Percentiles rank a stretch among this genome's conserved stretches.
These are phyloP conservation scores for Herpetotheres cachinnans DNA, from an alignment of 2,113 vertebrate species.

Conservation along the genomic window DNA sequence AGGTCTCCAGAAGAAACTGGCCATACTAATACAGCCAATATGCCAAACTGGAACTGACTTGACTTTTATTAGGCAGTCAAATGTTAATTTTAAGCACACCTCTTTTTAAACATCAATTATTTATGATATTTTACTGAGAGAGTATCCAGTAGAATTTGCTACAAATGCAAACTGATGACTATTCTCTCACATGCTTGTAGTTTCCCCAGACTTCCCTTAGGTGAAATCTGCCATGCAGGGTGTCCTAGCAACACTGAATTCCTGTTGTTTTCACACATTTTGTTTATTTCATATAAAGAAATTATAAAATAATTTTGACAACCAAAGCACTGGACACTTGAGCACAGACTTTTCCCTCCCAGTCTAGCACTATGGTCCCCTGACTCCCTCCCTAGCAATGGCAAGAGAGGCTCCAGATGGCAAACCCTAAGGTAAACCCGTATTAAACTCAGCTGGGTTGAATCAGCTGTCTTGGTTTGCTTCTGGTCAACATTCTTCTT, in stretches of 20 bases:
- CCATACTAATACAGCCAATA: not conserved
- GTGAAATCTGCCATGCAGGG: not conserved
- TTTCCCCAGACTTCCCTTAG: not conserved
- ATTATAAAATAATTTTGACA: not conserved
- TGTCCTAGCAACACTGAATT: not conserved
- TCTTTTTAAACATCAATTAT: not conserved
- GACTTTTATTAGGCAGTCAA: not conserved
- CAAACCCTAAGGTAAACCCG: not conserved
- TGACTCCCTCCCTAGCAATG: not conserved
- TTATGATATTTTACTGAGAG: not conserved
- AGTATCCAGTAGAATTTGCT: not conserved
- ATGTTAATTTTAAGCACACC: not conserved
- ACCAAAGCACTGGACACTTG: not conserved
- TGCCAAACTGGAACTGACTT: not conserved
- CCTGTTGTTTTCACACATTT: not conserved
- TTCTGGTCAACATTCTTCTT: not conserved
- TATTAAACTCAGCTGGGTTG: not conserved
- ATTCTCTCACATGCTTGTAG: not conserved
- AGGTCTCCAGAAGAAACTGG: not conserved
- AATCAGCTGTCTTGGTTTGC: not conserved
- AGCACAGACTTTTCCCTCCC: not conserved
- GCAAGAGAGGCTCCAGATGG: not conserved
- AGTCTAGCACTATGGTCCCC: not conserved
- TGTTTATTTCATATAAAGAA: not conserved
- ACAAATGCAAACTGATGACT: not conserved